These are phyloP conservation scores for Plectrocnemia conspersa DNA, from an alignment of 1,140 invertebrate genomes.

Conservation along the genomic window DNA sequence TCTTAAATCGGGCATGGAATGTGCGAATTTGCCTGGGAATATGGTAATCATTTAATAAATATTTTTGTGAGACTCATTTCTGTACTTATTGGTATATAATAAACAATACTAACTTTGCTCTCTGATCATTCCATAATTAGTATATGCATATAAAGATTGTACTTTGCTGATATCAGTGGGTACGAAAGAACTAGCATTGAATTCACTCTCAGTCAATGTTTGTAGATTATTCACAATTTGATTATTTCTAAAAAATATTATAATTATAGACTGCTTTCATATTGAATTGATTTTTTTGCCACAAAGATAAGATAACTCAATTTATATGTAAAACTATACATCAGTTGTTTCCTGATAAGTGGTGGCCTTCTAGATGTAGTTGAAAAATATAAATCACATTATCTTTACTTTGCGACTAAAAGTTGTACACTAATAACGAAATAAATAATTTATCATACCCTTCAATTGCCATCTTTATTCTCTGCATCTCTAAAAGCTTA, in stretches of 20 bases:
- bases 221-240: slow-evolving; percentile 34
- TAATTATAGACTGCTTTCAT: too few species aligned
- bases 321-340: too few species aligned
- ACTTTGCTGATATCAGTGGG: slow-evolving; percentile 37
- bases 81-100: not conserved
- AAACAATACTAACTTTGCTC: slow-evolving; percentile 41
- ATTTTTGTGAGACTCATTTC: not conserved
- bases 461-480: slow-evolving; percentile 39
- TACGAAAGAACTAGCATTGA: slow-evolving; percentile 57
- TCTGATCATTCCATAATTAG: slow-evolving; percentile 48
- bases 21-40: slow-evolving; percentile 50
- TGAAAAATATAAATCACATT: too few species aligned
- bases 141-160: slow-evolving; percentile 39
- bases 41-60: slow-evolving; percentile 18
- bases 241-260: slow-evolving; percentile 24
- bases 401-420: not conserved
- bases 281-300: too few species aligned
- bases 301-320: too few species aligned
- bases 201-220: slow-evolving; percentile 53
- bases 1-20: slow-evolving; percentile 54
- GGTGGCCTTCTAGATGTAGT: too few species aligned
- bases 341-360: too few species aligned
- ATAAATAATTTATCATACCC: slow-evolving; percentile 37
- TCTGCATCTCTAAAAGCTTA: slow-evolving; percentile 41
- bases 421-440: slow-evolving; percentile 36